Percentiles rank a stretch among this genome's conserved stretches.
These are phyloP conservation scores for Momotus momota DNA, from an alignment of 2,797 vertebrate genomes.

Conservation along the genomic window DNA sequence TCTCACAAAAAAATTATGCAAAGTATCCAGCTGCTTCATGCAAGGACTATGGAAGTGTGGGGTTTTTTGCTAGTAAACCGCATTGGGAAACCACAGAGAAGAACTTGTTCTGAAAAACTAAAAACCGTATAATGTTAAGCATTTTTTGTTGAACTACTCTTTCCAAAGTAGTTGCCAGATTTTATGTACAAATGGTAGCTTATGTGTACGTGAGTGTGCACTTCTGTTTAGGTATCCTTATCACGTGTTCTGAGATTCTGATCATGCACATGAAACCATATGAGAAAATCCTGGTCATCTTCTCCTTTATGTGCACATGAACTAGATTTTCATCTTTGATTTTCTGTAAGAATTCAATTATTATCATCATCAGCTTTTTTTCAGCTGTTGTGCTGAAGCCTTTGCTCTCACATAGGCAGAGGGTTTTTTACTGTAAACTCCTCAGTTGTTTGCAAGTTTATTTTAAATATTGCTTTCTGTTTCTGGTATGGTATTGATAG, in stretches of 20 bases:
- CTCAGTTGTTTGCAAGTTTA: background rate
- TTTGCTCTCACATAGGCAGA: background rate
- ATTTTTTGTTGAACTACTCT: background rate
- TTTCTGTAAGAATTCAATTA: background rate
- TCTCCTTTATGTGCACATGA: background rate
- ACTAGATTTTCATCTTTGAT: background rate
- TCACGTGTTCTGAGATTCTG: background rate
- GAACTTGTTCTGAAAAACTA: background rate
- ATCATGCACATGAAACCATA: background rate
- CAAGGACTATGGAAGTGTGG: background rate
- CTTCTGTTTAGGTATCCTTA: background rate
- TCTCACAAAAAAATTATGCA: conserved; percentile 23
- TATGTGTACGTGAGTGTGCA: rapidly evolving
- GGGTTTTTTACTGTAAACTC: background rate
- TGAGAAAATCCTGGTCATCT: background rate
- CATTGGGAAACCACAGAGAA: background rate
- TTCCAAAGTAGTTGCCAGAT: background rate
- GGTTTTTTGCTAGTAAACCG: background rate
- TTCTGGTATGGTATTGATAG: background rate
- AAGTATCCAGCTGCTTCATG: conserved; percentile 28
- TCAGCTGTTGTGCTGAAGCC: background rate
- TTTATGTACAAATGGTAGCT: background rate
- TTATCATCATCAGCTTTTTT: background rate
- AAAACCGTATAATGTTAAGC: background rate
- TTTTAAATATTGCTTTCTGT: background rate